These are phyloP conservation scores for Spheniscus humboldti DNA, from an alignment of 2,797 vertebrate species.

Conservation along the genomic window DNA sequence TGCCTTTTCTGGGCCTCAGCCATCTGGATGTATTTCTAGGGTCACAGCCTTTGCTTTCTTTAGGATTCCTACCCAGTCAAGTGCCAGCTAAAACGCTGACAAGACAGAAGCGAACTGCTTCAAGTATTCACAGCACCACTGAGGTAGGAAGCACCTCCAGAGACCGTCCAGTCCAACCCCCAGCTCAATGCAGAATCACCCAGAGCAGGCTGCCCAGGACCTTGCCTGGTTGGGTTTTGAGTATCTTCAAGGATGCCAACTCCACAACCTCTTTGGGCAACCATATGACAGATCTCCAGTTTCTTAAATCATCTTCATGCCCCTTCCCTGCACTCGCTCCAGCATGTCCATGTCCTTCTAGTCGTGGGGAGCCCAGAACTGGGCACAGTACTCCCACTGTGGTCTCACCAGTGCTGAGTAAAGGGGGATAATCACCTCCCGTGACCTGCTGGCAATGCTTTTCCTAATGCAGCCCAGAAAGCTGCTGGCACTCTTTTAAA, in stretches of 20 bases:
- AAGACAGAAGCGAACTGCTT: neutral
- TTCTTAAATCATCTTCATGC: neutral
- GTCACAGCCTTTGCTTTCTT: constrained; percentile 3
- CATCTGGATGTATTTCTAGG: neutral
- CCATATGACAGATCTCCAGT: neutral
- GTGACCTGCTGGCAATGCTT: neutral
- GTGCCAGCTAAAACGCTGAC: neutral
- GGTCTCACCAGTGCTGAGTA: neutral
- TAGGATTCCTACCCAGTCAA: neutral
- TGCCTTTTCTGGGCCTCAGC: neutral
- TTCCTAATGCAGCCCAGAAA: neutral
- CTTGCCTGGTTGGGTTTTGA: neutral
- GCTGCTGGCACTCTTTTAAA: neutral
- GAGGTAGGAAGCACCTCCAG: neutral
- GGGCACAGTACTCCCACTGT: neutral
- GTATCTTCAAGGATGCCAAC: neutral
- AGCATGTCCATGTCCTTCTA: neutral
- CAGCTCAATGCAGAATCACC: neutral
- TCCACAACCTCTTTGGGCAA: neutral
- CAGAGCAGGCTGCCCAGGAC: neutral
- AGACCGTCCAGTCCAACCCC: neutral
- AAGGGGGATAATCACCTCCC: neutral
- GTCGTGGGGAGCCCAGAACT: neutral
- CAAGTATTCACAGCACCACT: neutral
- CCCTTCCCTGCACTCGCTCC: neutral